Evolutionary conservation across 2,113 vertebrate species (phyloP).

Genomic region (Regulus satrapa): DNA sequence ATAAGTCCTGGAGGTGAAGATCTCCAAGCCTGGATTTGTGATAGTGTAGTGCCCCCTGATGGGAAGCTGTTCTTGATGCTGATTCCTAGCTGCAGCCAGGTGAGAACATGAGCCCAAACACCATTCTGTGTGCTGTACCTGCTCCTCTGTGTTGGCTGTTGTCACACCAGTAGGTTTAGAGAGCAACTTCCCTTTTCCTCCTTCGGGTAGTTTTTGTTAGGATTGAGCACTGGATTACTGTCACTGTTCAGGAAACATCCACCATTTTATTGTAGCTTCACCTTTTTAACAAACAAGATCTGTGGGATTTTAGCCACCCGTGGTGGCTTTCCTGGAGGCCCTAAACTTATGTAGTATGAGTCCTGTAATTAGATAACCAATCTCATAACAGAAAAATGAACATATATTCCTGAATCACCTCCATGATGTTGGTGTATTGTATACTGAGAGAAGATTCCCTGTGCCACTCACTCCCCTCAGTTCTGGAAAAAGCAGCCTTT

Average conservation of each 20-base stretch:
- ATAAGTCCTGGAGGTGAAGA: neutral
- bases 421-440: neutral
- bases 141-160: neutral
- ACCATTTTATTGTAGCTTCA: neutral
- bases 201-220: neutral
- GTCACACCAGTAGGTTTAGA: neutral
- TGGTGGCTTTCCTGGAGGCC: neutral
- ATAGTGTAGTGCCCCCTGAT: neutral
- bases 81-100: neutral
- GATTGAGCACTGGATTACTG: neutral
- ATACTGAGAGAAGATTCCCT: neutral
- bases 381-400: neutral
- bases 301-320: neutral
- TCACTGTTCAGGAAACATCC: neutral
- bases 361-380: neutral
- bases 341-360: neutral
- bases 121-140: neutral
- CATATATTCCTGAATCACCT: neutral
- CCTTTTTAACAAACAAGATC: neutral
- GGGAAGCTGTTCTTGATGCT: neutral
- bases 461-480: neutral
- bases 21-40: neutral
- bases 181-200: neutral
- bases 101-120: neutral
- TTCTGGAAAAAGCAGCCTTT: neutral